Evolutionary conservation across 2,113 vertebrate genomes (phyloP).

Genomic region (Pteruthius melanotis): DNA sequence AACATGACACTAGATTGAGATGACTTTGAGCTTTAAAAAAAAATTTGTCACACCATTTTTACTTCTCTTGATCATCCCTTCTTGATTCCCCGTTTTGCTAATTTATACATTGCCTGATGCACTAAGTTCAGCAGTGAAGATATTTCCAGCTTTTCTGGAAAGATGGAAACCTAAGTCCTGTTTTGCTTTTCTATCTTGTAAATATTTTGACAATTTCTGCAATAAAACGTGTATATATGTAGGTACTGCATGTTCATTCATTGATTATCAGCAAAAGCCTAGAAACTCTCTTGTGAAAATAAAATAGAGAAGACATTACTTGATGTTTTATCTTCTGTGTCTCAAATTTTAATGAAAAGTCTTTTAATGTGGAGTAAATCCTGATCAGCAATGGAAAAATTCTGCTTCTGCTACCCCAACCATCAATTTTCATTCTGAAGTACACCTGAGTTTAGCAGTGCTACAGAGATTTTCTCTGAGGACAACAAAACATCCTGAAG

Average conservation of each 20-base stretch:
- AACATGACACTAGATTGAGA: neutral
- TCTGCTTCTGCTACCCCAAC: neutral
- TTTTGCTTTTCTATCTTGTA: neutral
- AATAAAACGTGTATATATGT: neutral
- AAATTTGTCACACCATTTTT: neutral
- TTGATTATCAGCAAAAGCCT: neutral
- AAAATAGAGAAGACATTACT: neutral
- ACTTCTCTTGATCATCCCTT: neutral
- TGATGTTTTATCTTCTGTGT: neutral
- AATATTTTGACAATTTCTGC: neutral
- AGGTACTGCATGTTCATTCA: neutral
- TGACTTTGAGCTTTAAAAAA: neutral
- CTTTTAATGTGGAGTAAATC: neutral
- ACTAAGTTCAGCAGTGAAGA: neutral
- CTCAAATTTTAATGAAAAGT: neutral
- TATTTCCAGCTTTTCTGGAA: neutral
- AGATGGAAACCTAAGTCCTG: neutral
- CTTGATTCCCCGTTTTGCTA: neutral
- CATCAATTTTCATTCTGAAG: neutral
- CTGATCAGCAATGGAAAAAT: neutral
- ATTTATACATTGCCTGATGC: neutral
- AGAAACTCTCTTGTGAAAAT: neutral
- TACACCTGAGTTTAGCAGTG: neutral
- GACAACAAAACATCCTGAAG: neutral
- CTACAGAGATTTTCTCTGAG: neutral